These are phyloP conservation scores for Amphimallon solstitiale DNA, from an alignment of 2,888 invertebrate species.

Conservation along the genomic window DNA sequence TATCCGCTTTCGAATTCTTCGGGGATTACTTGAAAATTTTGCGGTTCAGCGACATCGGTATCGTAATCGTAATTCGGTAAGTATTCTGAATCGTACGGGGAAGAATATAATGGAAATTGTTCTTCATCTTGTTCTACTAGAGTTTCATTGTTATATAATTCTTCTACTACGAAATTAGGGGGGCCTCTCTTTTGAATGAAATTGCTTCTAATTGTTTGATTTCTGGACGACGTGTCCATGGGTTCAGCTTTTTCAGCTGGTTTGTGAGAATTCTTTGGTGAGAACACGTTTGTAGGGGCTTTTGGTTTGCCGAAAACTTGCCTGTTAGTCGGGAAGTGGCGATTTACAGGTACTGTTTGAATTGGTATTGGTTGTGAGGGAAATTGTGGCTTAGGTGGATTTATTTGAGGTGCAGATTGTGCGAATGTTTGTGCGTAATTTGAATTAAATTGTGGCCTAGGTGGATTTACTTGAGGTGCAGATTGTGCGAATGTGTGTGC, in stretches of 20 bases:
- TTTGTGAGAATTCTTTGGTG: constrained; percentile 3
- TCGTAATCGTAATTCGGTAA: background rate
- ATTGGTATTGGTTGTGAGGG: background rate
- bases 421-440: background rate
- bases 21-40: background rate
- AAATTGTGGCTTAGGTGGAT: background rate
- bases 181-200: background rate
- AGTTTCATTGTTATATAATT: constrained; percentile 7
- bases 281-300: background rate
- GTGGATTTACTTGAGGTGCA: background rate
- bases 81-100: background rate
- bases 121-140: background rate
- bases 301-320: constrained; percentile 10
- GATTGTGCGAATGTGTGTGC: background rate
- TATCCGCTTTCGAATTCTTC: background rate
- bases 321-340: background rate
- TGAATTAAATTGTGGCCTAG: background rate
- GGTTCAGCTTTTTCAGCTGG: background rate
- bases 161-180: background rate
- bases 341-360: background rate
- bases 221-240: constrained; percentile 1
- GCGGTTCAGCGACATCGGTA: background rate
- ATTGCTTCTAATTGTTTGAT: background rate
- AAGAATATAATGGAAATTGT: background rate
- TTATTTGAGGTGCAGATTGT: no score